phyloP scores from a whole-genome alignment of 2,797 vertebrate genomes.

The Neomorphus geoffroyi region DNA sequence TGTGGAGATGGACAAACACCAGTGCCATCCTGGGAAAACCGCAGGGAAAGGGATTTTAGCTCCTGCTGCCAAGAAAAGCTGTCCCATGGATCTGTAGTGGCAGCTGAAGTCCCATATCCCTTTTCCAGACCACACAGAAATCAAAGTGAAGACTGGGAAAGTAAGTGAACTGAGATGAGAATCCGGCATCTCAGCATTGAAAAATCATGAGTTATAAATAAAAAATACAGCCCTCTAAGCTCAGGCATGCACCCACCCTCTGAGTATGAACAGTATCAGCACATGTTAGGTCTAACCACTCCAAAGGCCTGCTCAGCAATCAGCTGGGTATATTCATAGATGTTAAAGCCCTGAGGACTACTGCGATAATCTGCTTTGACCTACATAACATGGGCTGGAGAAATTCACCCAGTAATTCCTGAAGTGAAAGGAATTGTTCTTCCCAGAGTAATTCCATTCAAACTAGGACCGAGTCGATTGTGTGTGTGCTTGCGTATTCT shows the following conservation, averaged over 20 bases:
- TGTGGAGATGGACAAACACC: neutral
- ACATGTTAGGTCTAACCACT: neutral
- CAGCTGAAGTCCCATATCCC: neutral
- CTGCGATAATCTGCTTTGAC: conserved; percentile 44
- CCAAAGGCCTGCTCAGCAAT: conserved; percentile 26
- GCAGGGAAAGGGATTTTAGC: neutral
- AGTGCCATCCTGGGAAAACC: neutral
- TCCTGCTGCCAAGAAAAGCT: neutral
- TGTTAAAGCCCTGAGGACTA: conserved; percentile 44
- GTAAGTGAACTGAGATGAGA: neutral
- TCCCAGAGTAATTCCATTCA: neutral
- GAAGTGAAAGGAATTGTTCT: conserved; percentile 49
- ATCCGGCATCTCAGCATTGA: neutral
- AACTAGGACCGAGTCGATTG: neutral
- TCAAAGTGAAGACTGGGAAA: neutral
- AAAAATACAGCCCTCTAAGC: neutral
- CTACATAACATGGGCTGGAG: conserved; percentile 53
- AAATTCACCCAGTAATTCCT: conserved; percentile 55
- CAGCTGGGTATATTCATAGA: conserved; percentile 53
- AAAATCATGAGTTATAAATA: neutral
- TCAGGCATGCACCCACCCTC: neutral
- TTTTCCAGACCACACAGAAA: neutral
- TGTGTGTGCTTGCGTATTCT: neutral
- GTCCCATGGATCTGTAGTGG: neutral
- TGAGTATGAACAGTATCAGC: neutral